Base-by-base conservation (phyloP, 2,888 invertebrate species). In the Lepidocyrtinus sp. region DNA sequence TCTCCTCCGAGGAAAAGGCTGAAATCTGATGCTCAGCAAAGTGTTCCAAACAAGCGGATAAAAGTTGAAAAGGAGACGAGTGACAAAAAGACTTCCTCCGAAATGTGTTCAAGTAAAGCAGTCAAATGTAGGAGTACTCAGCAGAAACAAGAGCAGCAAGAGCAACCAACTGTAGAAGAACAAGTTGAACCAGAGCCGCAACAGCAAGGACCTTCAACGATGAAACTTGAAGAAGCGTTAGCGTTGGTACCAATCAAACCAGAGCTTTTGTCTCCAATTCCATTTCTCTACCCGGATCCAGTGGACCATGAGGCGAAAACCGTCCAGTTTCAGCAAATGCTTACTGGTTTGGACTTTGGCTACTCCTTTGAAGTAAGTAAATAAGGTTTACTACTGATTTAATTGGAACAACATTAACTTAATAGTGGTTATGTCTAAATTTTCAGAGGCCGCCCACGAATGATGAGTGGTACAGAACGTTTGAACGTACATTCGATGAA, bases 391-490 rank as follows among this genome's bases (percentile, higher is more conserved):
- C 9, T 25, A 2, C 21, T 2, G 22, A 24, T 63, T 12, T 21
- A 17, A 25, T 24, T 9, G 2, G 9, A 65, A 17, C 19, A 15
- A 25, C 3, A n/a, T n/a, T n/a, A n/a, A n/a, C n/a, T n/a, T n/a
- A n/a, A n/a, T 17, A 65, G n/a, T 46, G 19, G n/a, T 21, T 21
- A 67, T 67, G 45, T 62, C 64, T 1, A 68, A 1, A 25, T 50
- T 80, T 70, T 17, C 64, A 85, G 85, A 74, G 75, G 12, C 90
- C 94, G 77, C 95, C 95, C 0, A 90, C 89, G 45, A 91, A 92
- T 22, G 94, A 95, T 87, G 91, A 94, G 0, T 95, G 95, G 95
- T 94, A 92, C 88, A 91, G 92, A 83, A 93, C 95, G 0, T 95
- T 94, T 87, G 91, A 91, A 83, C 90, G 95, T 0, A 94, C 95